Percentiles rank a stretch among this genome's conserved stretches.
Conservation (phyloP, 2,113 vertebrate genomes). For the Chiloscyllium plagiosum region DNA sequence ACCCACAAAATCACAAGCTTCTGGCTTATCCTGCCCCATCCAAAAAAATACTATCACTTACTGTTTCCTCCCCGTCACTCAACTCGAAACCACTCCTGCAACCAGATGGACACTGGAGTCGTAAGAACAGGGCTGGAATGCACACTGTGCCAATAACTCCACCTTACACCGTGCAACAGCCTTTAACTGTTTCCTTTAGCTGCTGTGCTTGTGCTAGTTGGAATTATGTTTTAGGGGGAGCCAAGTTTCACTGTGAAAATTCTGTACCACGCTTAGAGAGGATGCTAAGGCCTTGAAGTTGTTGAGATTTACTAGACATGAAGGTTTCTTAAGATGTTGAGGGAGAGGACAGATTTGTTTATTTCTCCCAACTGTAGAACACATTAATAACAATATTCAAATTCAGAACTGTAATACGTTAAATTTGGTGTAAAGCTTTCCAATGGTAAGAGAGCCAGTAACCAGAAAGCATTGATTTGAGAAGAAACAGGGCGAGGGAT, state of each 20-base stretch:
- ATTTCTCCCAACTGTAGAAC: too few relatives aligned
- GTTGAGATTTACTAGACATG: background rate
- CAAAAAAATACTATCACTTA: background rate
- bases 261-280: too few relatives aligned
- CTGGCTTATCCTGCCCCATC: background rate
- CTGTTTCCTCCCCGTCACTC: background rate
- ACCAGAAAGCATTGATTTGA: background rate
- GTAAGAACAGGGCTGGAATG: background rate
- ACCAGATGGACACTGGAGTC: background rate
- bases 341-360: too few relatives aligned
- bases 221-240: background rate
- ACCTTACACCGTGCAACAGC: background rate
- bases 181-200: background rate
- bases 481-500: background rate
- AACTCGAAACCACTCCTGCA: background rate
- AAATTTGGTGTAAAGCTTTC: too few relatives aligned
- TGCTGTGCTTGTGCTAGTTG: background rate
- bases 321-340: too few relatives aligned
- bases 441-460: background rate
- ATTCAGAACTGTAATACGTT: too few relatives aligned
- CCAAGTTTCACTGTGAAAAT: too few relatives aligned
- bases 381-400: too few relatives aligned
- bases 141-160: too few relatives aligned
- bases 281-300: background rate
- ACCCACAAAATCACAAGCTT: background rate